Evolutionary conservation across 2,888 invertebrate species (phyloP), one percentile per base, ranked within the genome.

Genomic region (Agrotis segetum): DNA sequence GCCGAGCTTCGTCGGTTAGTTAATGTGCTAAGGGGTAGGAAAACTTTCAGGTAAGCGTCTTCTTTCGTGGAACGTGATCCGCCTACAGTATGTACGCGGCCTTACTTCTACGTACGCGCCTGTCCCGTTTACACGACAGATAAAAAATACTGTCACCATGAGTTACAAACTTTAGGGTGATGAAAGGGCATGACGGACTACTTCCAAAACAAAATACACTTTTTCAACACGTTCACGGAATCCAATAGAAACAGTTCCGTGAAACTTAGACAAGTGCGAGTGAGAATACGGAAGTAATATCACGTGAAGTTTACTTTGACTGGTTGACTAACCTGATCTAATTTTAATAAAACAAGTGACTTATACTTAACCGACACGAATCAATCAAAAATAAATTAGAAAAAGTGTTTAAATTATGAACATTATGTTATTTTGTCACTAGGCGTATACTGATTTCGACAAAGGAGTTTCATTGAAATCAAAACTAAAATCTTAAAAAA

Each of bases 21-120:
- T 95, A 96, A 96, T 95, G 95, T 93, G 95, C 93, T 93, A 94
- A 95, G 94, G 93, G 94, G 92, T 93, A 93, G 88, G 92, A 92
- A 95, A 94, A 95, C 92, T 95, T 95, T 94, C 95, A 95, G 95
- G 95, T 95, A 94, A 95, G 95, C 95, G 94, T 93, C 94, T 95
- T 94, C 95, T 93, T 92, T 92, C 88, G 88, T 83, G 87, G 87
- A 78, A 95, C 96, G 96, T 96, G 96, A 94, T 88, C 91, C 67
- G 96, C 92, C 89, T 96, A 89, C 91, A 84, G 84, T 88, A 90
- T 87, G 83, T 75, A 79, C 81, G 63, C 64, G 74, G 82, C 85
- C 87, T 87, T 78, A 73, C 81, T 82, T 79, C 81, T 84, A 71
- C 81, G 71, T 78, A 83, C 73, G 70, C 71, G 80, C 77, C 77